phyloP scores from a whole-genome alignment of 1,140 invertebrate genomes.

The Cydia strobilella region DNA sequence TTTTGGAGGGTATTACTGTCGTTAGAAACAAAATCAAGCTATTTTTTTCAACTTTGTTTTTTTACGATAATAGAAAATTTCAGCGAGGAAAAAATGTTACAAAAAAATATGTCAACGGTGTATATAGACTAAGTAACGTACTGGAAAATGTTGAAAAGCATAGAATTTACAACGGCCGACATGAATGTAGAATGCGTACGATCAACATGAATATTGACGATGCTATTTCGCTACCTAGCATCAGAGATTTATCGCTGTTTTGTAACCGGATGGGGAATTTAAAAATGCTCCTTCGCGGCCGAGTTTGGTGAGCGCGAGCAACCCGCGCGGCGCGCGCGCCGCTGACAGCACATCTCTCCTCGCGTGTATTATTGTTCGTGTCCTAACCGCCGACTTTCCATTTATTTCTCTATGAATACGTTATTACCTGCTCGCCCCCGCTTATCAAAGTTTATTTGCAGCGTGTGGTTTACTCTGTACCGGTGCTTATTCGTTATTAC shows the following conservation, averaged over 20 bases:
- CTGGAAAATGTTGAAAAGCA: background rate
- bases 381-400: slow-evolving; percentile 79
- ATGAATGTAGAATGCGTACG: slow-evolving; percentile 41
- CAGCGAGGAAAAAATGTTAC: background rate
- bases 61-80: background rate
- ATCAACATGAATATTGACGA: slow-evolving; percentile 70
- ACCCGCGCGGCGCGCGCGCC: slow-evolving; percentile 39
- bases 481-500: slow-evolving; percentile 80
- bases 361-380: slow-evolving; percentile 74
- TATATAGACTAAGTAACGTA: background rate
- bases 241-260: slow-evolving; percentile 62
- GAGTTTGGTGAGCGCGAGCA: slow-evolving; percentile 53
- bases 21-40: no score
- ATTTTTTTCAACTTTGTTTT: background rate
- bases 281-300: slow-evolving; percentile 65
- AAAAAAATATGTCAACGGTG: background rate
- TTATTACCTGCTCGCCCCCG: slow-evolving; percentile 79
- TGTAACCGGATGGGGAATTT: slow-evolving; percentile 60
- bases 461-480: slow-evolving; percentile 79
- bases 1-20: background rate
- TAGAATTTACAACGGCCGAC: slow-evolving; percentile 15
- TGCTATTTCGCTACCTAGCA: slow-evolving; percentile 68
- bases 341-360: slow-evolving; percentile 73
- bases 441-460: slow-evolving; percentile 81
- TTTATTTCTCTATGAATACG: slow-evolving; percentile 81